phyloP scores from a whole-genome alignment of 2,113 vertebrate species.

The Percopsis transmontana region DNA sequence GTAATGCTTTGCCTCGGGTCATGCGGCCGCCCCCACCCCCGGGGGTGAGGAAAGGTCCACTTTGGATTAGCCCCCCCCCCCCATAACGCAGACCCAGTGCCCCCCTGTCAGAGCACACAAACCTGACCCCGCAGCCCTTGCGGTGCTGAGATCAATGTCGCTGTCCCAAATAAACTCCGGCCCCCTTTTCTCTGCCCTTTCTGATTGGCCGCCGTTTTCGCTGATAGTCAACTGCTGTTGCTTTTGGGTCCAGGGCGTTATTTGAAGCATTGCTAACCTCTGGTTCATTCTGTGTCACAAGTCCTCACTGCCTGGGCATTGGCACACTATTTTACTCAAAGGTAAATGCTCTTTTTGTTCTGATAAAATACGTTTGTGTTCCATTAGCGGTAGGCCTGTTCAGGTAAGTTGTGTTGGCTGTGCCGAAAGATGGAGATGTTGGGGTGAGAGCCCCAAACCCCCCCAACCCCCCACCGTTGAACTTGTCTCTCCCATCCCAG shows the following conservation, averaged over 20 bases:
- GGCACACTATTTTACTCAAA: slow-evolving; percentile 1
- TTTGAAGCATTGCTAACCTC: slow-evolving; percentile 27
- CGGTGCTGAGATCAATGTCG: slow-evolving; percentile 56
- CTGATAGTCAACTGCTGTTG: slow-evolving; percentile 49
- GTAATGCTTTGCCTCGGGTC: slow-evolving; percentile 65
- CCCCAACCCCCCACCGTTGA: slow-evolving; percentile 41
- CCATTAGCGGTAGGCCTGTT: slow-evolving; percentile 31
- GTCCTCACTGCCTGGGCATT: too few relatives aligned
- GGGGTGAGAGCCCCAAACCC: slow-evolving; percentile 15
- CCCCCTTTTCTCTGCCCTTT: slow-evolving; percentile 32
- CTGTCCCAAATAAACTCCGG: slow-evolving; percentile 59
- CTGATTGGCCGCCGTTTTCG: slow-evolving; percentile 53
- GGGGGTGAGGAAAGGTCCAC: slow-evolving; percentile 61
- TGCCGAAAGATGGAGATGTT: slow-evolving; percentile 64
- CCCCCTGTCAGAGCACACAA: slow-evolving; percentile 37
- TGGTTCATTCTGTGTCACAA: neutral
- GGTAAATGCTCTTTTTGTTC: slow-evolving; percentile 35
- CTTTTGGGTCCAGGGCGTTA: slow-evolving; percentile 1
- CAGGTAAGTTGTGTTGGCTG: slow-evolving; percentile 41
- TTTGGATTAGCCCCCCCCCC: slow-evolving; percentile 1
- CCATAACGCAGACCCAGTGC: slow-evolving; percentile 19
- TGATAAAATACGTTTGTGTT: neutral
- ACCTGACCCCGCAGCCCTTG: slow-evolving; percentile 51
- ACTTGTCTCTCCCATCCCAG: slow-evolving; percentile 62
- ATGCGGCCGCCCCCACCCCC: slow-evolving; percentile 41